Evolutionary conservation across 2,113 vertebrate species (phyloP).

Genomic region (Vombatus ursinus): DNA sequence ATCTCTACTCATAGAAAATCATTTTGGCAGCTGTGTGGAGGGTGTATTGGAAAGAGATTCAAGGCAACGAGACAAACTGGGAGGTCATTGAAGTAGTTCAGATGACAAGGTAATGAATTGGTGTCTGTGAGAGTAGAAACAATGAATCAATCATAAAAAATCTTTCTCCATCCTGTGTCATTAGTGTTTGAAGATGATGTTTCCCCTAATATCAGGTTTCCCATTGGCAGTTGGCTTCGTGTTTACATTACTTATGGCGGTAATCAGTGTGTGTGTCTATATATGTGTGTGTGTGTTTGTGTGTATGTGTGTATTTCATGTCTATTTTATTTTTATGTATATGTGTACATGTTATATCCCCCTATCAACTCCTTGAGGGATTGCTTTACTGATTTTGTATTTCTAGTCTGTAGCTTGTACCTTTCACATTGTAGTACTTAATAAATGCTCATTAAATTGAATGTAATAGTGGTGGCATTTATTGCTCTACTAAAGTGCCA

Average conservation of each 20-base stretch:
- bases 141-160: background rate
- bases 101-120: background rate
- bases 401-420: background rate
- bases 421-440: background rate
- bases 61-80: background rate
- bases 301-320: background rate
- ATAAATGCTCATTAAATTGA: background rate
- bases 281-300: background rate
- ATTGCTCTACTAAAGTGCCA: background rate
- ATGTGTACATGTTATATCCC: background rate
- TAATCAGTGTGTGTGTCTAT: background rate
- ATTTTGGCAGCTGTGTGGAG: background rate
- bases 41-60: background rate
- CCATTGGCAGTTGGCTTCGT: conserved; percentile 1
- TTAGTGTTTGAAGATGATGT: background rate
- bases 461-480: background rate
- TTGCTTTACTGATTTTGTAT: background rate
- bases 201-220: background rate
- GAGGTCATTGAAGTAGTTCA: background rate
- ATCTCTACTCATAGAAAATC: background rate
- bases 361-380: background rate
- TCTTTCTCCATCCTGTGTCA: conserved; percentile 36
- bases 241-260: background rate
- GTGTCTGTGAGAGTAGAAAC: background rate
- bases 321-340: background rate